Conservation (phyloP, 2,888 invertebrate species). For the Pyrrhia umbra region DNA sequence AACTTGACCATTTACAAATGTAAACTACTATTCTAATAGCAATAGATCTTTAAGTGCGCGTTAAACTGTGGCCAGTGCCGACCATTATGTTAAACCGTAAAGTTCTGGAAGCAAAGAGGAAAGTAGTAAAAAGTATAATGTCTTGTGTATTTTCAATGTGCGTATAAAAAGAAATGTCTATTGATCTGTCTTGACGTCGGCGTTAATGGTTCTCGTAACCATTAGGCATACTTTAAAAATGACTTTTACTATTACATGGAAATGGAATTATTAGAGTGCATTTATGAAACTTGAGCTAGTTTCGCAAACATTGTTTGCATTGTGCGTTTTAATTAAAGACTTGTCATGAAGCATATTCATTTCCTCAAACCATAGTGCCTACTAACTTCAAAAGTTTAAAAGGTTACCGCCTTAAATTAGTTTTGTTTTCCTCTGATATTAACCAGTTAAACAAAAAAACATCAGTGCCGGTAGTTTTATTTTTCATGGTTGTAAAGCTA, state of each 20-base stretch:
- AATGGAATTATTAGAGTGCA: slow-evolving; percentile 30
- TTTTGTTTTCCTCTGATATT: too few species aligned
- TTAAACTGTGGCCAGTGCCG: slow-evolving; percentile 17
- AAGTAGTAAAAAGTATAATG: slow-evolving; percentile 41
- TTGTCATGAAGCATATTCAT: too few species aligned
- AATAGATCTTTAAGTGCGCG: slow-evolving; percentile 25
- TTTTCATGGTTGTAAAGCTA: not conserved
- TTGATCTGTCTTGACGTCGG: slow-evolving; percentile 49
- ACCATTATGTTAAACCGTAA: slow-evolving; percentile 23
- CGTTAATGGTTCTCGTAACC: slow-evolving; percentile 57
- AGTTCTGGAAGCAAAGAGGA: slow-evolving; percentile 29
- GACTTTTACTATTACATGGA: slow-evolving; percentile 48
- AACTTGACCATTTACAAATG: not conserved
- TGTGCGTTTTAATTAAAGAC: not conserved
- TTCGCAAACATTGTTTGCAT: slow-evolving; percentile 21
- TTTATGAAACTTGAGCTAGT: slow-evolving; percentile 25
- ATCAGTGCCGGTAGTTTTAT: too few species aligned
- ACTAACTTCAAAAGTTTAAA: too few species aligned
- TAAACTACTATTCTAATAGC: slow-evolving; percentile 15
- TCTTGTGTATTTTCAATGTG: slow-evolving; percentile 44
- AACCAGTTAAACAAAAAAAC: too few species aligned
- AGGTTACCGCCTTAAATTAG: too few species aligned
- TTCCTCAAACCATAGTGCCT: not conserved
- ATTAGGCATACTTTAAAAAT: slow-evolving; percentile 45
- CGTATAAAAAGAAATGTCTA: slow-evolving; percentile 44